phyloP scores from a whole-genome alignment of 2,797 vertebrate genomes.

The Anomalospiza imberbis region DNA sequence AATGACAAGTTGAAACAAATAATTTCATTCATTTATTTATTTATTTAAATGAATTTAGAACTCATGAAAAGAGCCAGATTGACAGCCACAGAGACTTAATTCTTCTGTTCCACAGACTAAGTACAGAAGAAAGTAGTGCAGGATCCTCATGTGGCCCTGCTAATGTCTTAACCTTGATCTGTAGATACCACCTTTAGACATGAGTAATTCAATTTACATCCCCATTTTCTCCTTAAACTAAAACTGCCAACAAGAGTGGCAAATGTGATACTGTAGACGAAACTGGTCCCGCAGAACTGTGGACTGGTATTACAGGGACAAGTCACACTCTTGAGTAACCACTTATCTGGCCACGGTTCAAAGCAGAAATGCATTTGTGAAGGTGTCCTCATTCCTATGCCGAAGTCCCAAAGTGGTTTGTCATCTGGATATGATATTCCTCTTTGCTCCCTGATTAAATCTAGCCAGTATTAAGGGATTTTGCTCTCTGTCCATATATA shows the following conservation, averaged over 20 bases:
- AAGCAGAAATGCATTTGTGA: not conserved
- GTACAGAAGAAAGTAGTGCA: not conserved
- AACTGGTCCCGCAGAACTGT: not conserved
- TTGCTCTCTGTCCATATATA: not conserved
- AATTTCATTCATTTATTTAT: conserved; percentile 16
- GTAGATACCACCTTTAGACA: not conserved
- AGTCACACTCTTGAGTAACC: not conserved
- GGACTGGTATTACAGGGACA: not conserved
- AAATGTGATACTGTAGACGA: not conserved
- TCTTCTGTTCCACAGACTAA: not conserved
- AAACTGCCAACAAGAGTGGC: not conserved
- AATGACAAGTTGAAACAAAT: conserved; percentile 18
- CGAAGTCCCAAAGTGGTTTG: not conserved
- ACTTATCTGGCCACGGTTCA: not conserved
- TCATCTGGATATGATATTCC: not conserved
- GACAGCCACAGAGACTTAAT: not conserved
- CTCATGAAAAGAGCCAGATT: conserved; percentile 8
- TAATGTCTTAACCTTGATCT: not conserved
- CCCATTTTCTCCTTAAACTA: not conserved
- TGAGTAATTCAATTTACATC: not conserved
- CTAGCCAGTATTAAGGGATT: not conserved
- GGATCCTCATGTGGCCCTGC: not conserved
- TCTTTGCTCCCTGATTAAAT: not conserved
- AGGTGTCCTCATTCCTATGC: not conserved
- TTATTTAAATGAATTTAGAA: conserved; percentile 23